phyloP scores from a whole-genome alignment of 2,888 invertebrate species.

The Leptopilina myrica region DNA sequence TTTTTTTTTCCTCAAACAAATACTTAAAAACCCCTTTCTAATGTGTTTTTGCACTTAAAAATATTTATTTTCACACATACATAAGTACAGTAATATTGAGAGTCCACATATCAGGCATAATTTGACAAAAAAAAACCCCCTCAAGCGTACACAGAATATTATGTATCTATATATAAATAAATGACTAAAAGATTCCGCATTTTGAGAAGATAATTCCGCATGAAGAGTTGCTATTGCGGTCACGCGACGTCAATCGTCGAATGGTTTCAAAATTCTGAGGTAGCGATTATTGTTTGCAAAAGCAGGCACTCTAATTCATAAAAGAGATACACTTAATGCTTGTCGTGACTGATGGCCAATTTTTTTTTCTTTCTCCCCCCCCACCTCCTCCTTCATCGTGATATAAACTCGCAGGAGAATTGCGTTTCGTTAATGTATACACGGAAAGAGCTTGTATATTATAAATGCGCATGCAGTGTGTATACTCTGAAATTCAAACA shows the following conservation, averaged over 20 bases:
- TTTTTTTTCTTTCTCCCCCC: background rate
- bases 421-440: background rate
- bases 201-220: constrained; percentile 12
- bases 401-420: constrained; percentile 29
- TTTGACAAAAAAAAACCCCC: background rate
- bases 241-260: constrained; percentile 69
- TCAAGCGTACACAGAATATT: background rate
- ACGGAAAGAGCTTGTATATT: background rate
- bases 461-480: no score
- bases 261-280: constrained; percentile 53
- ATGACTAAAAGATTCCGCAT: background rate
- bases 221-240: constrained; percentile 46
- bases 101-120: background rate
- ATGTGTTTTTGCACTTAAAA: background rate
- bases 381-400: background rate
- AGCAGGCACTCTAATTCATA: constrained; percentile 36
- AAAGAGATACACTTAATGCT: constrained; percentile 29
- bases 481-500: background rate
- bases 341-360: constrained; percentile 36
- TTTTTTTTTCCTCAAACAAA: no score
- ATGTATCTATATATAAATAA: background rate
- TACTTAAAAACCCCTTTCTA: background rate
- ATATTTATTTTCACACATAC: no score
- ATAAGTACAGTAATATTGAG: background rate
- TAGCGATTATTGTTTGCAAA: constrained; percentile 8